phyloP scores from a whole-genome alignment of 2,113 vertebrate species.

The Erpornis zantholeuca region DNA sequence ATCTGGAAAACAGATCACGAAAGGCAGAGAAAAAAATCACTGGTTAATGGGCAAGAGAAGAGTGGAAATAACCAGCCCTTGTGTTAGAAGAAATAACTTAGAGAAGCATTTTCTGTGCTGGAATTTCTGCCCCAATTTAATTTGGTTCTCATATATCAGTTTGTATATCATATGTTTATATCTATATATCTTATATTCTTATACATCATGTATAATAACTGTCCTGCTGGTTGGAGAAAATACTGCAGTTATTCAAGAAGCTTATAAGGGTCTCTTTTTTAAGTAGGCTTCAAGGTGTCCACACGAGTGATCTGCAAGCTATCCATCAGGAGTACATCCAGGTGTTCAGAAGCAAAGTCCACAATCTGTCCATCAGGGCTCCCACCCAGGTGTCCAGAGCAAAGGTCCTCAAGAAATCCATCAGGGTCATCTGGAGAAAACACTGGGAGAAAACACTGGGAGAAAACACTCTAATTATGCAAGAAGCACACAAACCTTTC shows the following conservation, averaged over 20 bases:
- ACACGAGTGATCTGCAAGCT: not conserved
- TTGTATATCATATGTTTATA: not conserved
- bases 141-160: not conserved
- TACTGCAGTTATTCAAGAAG: not conserved
- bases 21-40: not conserved
- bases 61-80: not conserved
- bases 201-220: not conserved
- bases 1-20: not conserved
- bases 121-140: not conserved
- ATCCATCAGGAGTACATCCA: not conserved
- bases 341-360: not conserved
- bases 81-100: not conserved
- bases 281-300: rapidly evolving
- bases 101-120: not conserved
- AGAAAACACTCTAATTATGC: not conserved
- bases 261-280: not conserved
- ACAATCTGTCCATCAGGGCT: too few species aligned
- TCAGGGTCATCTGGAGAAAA: not conserved
- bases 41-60: not conserved
- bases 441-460: not conserved
- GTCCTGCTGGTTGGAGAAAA: not conserved
- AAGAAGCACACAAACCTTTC: not conserved
- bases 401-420: not conserved
- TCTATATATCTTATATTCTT: not conserved
- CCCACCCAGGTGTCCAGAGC: not conserved